A percentile compares a stretch with the other conserved stretches of the same genome.
Conservation (phyloP, 2,113 vertebrate species). For the Pica pica region DNA sequence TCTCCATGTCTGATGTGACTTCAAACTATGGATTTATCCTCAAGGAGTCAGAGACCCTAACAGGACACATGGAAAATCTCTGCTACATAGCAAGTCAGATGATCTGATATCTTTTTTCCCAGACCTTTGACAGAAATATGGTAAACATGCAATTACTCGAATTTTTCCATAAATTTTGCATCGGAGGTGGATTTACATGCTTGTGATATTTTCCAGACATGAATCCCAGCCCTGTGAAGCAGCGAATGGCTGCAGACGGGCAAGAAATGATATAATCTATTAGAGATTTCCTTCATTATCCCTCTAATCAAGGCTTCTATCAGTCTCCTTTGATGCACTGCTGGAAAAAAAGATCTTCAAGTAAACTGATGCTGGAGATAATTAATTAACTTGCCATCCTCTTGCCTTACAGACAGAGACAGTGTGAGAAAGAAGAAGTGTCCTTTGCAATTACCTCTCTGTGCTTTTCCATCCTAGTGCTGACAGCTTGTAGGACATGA, state of each 20-base stretch:
- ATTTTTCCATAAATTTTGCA: slow-evolving; percentile 58
- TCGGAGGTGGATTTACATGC: slow-evolving; percentile 52
- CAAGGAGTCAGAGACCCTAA: not conserved
- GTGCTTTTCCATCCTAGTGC: slow-evolving; percentile 18
- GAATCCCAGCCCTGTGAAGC: slow-evolving; percentile 20
- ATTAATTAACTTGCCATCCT: slow-evolving; percentile 71
- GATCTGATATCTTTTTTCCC: slow-evolving; percentile 21
- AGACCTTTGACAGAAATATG: slow-evolving; percentile 57
- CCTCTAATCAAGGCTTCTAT: slow-evolving; percentile 69
- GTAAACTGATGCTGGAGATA: slow-evolving; percentile 69
- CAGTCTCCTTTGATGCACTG: slow-evolving; percentile 64
- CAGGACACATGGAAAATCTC: slow-evolving; percentile 13
- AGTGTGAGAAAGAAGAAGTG: slow-evolving; percentile 45
- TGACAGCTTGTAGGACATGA: slow-evolving; percentile 53
- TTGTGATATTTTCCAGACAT: slow-evolving; percentile 40
- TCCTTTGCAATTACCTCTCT: slow-evolving; percentile 65
- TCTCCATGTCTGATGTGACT: not conserved
- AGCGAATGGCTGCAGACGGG: slow-evolving; percentile 50
- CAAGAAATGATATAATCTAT: slow-evolving; percentile 67
- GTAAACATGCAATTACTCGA: slow-evolving; percentile 58
- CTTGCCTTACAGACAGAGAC: slow-evolving; percentile 49
- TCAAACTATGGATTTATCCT: not conserved
- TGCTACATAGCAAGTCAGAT: not conserved
- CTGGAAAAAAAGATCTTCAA: slow-evolving; percentile 64
- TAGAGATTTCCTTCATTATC: slow-evolving; percentile 72